These are phyloP conservation scores for Hyperoplus lanceolatus DNA, from an alignment of 2,797 vertebrate genomes.

Conservation along the genomic window DNA sequence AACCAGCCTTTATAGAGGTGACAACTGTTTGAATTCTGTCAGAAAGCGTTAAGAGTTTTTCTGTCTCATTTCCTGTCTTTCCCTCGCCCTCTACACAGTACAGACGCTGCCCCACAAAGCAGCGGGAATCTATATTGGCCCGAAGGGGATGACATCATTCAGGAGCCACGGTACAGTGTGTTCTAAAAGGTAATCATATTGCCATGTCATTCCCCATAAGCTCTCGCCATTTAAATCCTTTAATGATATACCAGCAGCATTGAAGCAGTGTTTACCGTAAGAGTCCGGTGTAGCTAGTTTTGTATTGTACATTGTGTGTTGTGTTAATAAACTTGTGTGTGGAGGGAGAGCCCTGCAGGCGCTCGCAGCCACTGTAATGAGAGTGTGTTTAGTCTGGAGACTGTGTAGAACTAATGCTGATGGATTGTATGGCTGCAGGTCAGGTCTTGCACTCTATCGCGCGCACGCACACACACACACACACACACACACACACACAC, in stretches of 20 bases:
- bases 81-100: slow-evolving; percentile 20
- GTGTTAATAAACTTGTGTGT: slow-evolving; percentile 86
- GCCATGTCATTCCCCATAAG: slow-evolving; percentile 78
- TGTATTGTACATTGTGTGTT: slow-evolving; percentile 77
- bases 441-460: slow-evolving; percentile 74
- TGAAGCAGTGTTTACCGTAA: slow-evolving; percentile 76
- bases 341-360: slow-evolving; percentile 77
- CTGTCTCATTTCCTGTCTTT: slow-evolving; percentile 52
- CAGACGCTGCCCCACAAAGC: slow-evolving; percentile 46
- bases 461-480: slow-evolving; percentile 52
- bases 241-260: slow-evolving; percentile 77
- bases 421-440: slow-evolving; percentile 86
- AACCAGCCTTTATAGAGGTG: slow-evolving; percentile 46
- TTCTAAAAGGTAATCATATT: slow-evolving; percentile 74
- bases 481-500: neutral
- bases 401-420: slow-evolving; percentile 86
- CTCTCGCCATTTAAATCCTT: slow-evolving; percentile 73
- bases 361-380: slow-evolving; percentile 83
- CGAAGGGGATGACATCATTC: slow-evolving; percentile 79
- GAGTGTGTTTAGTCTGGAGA: slow-evolving; percentile 89
- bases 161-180: slow-evolving; percentile 65
- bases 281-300: slow-evolving; percentile 67
- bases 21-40: slow-evolving; percentile 59
- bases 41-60: slow-evolving; percentile 55
- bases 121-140: slow-evolving; percentile 56